Evolutionary conservation across 2,888 invertebrate genomes (phyloP), one percentile per base, ranked within the genome.

Genomic region (Mactromeris polynyma): DNA sequence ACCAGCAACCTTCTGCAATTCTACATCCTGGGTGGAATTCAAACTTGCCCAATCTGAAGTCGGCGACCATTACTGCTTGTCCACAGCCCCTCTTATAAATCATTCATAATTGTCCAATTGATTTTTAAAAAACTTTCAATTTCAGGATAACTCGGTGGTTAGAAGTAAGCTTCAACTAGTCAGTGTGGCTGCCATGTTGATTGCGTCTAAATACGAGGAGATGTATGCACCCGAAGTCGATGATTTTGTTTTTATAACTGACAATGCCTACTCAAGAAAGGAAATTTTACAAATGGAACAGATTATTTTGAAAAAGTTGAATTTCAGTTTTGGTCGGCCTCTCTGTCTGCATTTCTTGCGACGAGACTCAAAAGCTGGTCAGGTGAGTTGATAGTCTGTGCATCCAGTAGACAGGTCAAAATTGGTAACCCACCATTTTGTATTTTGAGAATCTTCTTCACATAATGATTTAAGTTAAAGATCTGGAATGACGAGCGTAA

Each of bases 191-290:
- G 98, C 99, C 0, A 98, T 99, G 97, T 98, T 98, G 95, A 98
- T 99, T 84, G 99, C 99, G 0, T 98, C 98, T 95, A 99, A 99
- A 97, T 99, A 98, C 95, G 99, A 99, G 97, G 99, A 99, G 97
- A 98, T 99, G 95, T 98, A 98, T 95, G 97, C 98, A 0, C 99
- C 99, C 0, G 98, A 98, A 77, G 97, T 99, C 36, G 97, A 97
- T 9, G 99, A 99, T 97, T 99, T 99, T 97, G 98, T 98, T 21
- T 98, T 98, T 96, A 98, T 99, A 85, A 98, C 99, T 14, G 99
- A 99, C 97, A 98, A 98, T 96, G 98, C 98, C 0, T 99, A 98
- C 96, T 97, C 97, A 4, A 98, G 98, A 94, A 96, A 97, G 2
- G 98, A 99, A 94, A 98, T 99, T 64, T 97, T 98, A 79, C 97